These are phyloP conservation scores for Hirtodrosophila confusa DNA, from an alignment of 2,888 invertebrate species.

Conservation along the genomic window DNA sequence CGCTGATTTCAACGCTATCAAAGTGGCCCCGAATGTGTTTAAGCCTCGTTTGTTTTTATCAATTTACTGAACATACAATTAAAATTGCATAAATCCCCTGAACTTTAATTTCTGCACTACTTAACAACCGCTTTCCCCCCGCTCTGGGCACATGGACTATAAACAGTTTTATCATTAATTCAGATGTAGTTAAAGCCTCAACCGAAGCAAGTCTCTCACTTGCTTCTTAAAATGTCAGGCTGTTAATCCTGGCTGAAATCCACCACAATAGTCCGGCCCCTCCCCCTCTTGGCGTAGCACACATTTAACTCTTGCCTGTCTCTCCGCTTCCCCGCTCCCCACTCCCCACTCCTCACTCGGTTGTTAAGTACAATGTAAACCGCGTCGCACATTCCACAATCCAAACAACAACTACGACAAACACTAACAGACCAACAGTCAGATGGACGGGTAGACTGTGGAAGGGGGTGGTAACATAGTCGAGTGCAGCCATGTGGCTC, in stretches of 20 bases:
- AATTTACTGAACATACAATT: too few species aligned
- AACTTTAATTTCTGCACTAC: too few species aligned
- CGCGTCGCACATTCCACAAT: slow-evolving; percentile 60
- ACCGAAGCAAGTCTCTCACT: slow-evolving; percentile 9
- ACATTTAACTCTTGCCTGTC: slow-evolving; percentile 65
- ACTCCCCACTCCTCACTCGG: slow-evolving; percentile 6
- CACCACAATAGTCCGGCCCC: slow-evolving; percentile 11
- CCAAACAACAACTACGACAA: slow-evolving; percentile 50
- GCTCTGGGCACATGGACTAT: background rate
- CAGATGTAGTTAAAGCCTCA: slow-evolving; percentile 13
- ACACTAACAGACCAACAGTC: slow-evolving; percentile 34
- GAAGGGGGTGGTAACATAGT: slow-evolving; percentile 9
- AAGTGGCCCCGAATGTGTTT: too few species aligned
- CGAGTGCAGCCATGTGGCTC: slow-evolving; percentile 35
- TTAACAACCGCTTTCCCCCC: too few species aligned
- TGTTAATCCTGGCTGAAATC: slow-evolving; percentile 49
- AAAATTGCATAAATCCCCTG: too few species aligned
- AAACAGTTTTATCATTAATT: slow-evolving; percentile 9
- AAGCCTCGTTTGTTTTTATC: too few species aligned
- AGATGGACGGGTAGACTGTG: slow-evolving; percentile 10
- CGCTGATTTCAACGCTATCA: too few species aligned
- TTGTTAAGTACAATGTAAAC: slow-evolving; percentile 76
- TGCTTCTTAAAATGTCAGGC: slow-evolving; percentile 42
- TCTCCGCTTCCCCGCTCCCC: background rate
- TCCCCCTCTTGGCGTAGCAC: background rate